Evolutionary conservation across 1,140 invertebrate species (phyloP), one percentile per base, ranked within the genome.

Genomic region (Micrasema minimum): DNA sequence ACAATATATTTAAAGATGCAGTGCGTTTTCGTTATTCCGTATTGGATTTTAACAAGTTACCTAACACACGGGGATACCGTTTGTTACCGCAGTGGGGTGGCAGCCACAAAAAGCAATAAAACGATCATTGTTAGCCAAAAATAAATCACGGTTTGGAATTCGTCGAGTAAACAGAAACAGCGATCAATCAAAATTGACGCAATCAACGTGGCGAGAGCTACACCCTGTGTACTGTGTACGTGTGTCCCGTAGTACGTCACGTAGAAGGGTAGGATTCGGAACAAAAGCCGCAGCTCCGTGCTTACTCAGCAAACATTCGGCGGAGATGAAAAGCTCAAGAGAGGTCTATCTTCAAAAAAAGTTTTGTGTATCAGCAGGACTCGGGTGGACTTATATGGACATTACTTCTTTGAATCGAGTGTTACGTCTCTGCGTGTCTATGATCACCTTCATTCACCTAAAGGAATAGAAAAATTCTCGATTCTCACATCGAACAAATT

Each of bases 121-220:
- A 53, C 26, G 20, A n/a, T 35, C 35, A 41, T 59, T 38, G 37
- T 59, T 59, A 26, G 18, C 35, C 22, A 59, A 38, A 59, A 59
- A 59, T 59, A 59, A 41, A 41, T 59, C 55, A 59, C 55, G 37
- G n/a, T 59, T 41, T 22, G 37, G 55, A 12, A 59, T 59, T 59
- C 37, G 18, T 18, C 18, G 55, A 38, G 37, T 41, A 41, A 59
- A 59, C 55, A 43, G 55, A 59, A 59, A 38, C 14, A 16, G 35
- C 35, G 22, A 59, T 59, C 55, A 59, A 59, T 59, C 55, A 59
- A 59, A 59, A 59, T 18, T 41, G 23, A 55, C 35, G 55, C 14
- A 41, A 59, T 11, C 55, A 59, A 59, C 55, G 55, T 41, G 55
- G 55, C 37, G 9, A 59, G 55, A 7, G 20, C 1, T 5, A 12